These are phyloP conservation scores for Callorhinus ursinus DNA, from an alignment of 2,113 vertebrate genomes.

Conservation along the genomic window DNA sequence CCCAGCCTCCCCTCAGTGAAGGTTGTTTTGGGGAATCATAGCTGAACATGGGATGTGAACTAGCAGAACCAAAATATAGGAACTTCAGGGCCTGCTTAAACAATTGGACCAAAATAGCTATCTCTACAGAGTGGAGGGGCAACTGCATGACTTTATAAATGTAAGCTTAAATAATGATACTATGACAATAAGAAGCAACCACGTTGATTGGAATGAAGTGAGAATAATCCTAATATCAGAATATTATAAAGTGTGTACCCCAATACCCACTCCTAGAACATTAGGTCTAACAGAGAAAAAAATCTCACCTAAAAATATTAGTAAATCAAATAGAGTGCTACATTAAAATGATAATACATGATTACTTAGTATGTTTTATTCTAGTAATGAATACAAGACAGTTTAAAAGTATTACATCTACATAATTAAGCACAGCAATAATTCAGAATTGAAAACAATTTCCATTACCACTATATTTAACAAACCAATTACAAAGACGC, in stretches of 20 bases:
- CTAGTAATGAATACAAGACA: not conserved
- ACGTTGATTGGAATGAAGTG: not conserved
- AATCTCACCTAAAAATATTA: not conserved
- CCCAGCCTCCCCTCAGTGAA: not conserved
- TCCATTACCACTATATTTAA: not conserved
- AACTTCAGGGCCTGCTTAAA: not conserved
- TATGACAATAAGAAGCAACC: not conserved
- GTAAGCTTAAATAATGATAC: not conserved
- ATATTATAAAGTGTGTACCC: not conserved
- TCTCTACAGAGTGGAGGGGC: not conserved
- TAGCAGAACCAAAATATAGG: not conserved
- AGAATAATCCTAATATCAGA: slow-evolving; percentile 5
- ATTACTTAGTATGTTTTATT: slow-evolving; percentile 21
- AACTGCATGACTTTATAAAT: not conserved
- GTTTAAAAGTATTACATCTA: slow-evolving; percentile 16
- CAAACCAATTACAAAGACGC: not conserved
- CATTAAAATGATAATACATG: not conserved
- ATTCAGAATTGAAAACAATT: slow-evolving; percentile 25
- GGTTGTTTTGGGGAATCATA: not conserved
- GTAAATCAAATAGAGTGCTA: not conserved
- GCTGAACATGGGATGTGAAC: not conserved
- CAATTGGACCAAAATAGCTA: not conserved
- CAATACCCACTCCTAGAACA: not conserved
- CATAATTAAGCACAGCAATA: not conserved
- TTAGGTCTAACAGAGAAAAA: not conserved